Evolutionary conservation across 2,797 vertebrate species (phyloP).

Genomic region (Labroides dimidiatus): DNA sequence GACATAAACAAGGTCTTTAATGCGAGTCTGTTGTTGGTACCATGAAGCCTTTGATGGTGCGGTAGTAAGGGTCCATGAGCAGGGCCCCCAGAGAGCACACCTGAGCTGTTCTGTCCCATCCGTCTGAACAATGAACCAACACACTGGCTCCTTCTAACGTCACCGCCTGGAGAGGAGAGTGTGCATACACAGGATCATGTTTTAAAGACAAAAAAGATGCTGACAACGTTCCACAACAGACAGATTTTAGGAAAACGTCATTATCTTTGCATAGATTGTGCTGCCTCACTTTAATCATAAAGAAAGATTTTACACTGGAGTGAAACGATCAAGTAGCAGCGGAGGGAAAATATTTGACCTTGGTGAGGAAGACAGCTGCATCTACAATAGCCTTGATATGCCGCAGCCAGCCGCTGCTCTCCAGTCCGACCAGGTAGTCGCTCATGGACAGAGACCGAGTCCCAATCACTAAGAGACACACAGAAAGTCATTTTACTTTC

Average conservation of each 20-base stretch:
- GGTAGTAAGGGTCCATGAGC: slow-evolving; percentile 96
- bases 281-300: not conserved
- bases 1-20: not conserved
- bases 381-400: slow-evolving; percentile 96
- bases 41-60: slow-evolving; percentile 98
- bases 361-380: slow-evolving; percentile 92
- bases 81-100: slow-evolving; percentile 95
- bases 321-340: not conserved
- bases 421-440: slow-evolving; percentile 93
- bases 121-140: slow-evolving; percentile 97
- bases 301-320: not conserved
- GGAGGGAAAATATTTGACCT: slow-evolving; percentile 78
- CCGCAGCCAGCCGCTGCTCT: slow-evolving; percentile 94
- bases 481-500: not conserved
- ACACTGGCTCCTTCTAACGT: slow-evolving; percentile 93
- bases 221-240: too few species aligned
- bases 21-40: slow-evolving; percentile 70
- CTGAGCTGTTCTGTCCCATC: slow-evolving; percentile 97
- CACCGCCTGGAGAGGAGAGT: slow-evolving; percentile 85
- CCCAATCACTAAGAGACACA: slow-evolving; percentile 85
- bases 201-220: not conserved
- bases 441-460: slow-evolving; percentile 89
- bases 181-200: too few species aligned
- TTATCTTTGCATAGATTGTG: not conserved
- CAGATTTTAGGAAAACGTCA: not conserved